Conservation (phyloP, 1,140 invertebrate genomes). For the Polypedilum pembai region DNA sequence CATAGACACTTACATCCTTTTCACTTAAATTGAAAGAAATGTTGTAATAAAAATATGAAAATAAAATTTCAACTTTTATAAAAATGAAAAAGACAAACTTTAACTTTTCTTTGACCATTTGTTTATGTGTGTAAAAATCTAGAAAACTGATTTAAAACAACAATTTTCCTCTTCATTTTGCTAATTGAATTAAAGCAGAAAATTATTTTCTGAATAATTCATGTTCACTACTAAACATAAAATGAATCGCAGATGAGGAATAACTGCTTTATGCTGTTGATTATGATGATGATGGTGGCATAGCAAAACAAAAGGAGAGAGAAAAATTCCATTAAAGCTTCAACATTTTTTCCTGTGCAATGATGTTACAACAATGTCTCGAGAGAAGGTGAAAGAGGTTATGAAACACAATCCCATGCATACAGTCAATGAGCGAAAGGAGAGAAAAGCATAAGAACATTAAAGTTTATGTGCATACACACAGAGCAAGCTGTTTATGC, state of each 20-base stretch:
- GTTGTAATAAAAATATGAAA: no score
- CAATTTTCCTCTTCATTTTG: neutral
- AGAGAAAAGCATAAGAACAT: neutral
- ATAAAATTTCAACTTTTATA: no score
- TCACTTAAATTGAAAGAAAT: no score
- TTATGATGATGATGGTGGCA: neutral
- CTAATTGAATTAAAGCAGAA: constrained; percentile 24
- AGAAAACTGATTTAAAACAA: neutral
- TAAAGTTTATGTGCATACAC: neutral
- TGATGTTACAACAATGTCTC: neutral
- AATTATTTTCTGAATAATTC: constrained; percentile 15
- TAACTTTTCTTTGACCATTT: neutral
- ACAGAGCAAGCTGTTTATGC: constrained; percentile 18
- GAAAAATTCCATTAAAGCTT: neutral
- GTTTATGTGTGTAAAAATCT: neutral
- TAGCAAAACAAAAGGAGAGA: neutral
- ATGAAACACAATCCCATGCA: neutral
- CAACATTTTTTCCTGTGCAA: neutral
- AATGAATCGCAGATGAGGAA: neutral
- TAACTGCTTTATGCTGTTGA: neutral
- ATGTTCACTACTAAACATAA: neutral
- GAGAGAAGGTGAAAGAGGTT: neutral
- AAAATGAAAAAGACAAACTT: no score
- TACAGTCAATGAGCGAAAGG: neutral
- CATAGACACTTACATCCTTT: no score